Percentiles rank a stretch among this genome's conserved stretches.
phyloP scores from a whole-genome alignment of 2,888 invertebrate species.

The Caradrina kadenii region DNA sequence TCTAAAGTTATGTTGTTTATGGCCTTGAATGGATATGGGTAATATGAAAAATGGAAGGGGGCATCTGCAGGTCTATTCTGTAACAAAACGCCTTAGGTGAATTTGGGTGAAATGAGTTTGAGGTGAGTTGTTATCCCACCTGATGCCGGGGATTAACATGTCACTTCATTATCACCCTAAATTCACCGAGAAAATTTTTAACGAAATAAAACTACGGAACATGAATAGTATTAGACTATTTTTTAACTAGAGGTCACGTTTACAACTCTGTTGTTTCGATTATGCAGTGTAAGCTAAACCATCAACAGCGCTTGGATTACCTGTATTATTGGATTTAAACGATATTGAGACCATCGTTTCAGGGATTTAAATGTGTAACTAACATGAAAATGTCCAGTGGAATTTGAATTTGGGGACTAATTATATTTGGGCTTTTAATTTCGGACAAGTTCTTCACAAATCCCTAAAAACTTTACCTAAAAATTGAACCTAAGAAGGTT shows the following conservation, averaged over 20 bases:
- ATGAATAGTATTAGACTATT: neutral
- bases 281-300: neutral
- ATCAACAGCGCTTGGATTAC: neutral
- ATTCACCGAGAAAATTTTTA: no score
- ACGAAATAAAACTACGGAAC: neutral
- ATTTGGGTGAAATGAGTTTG: no score
- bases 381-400: neutral
- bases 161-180: no score
- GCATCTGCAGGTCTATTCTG: neutral
- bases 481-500: neutral
- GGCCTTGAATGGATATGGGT: conserved; percentile 7
- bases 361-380: conserved; percentile 15
- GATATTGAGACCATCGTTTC: neutral
- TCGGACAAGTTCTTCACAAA: neutral
- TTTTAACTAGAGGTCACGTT: neutral
- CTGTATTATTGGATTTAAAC: neutral
- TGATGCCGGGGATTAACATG: no score
- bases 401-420: neutral
- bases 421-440: neutral
- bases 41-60: neutral
- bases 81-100: no score
- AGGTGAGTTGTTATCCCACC: no score
- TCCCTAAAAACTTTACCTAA: neutral
- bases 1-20: conserved; percentile 15
- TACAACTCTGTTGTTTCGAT: neutral